A percentile compares a stretch with the other conserved stretches of the same genome.
These are phyloP conservation scores for Diachasma alloeum DNA, from an alignment of 1,140 invertebrate genomes.

Conservation along the genomic window DNA sequence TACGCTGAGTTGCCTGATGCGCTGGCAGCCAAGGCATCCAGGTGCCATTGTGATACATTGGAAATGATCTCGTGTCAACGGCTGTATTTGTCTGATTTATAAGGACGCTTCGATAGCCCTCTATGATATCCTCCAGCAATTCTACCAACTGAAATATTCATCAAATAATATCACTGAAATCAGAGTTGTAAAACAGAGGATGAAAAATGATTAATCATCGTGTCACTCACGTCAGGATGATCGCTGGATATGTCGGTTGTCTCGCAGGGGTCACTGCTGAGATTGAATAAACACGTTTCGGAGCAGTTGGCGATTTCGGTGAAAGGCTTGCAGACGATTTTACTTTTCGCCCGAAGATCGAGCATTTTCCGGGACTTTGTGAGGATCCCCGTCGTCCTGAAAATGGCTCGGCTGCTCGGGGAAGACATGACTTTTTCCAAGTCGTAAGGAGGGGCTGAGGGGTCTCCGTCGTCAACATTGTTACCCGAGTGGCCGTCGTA, in stretches of 20 bases:
- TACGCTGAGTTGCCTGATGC: not conserved
- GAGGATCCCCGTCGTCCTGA: not conserved
- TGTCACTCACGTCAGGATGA: conserved; percentile 42
- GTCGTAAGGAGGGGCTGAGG: conserved; percentile 43
- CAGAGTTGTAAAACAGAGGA: no score
- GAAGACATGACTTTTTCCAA: conserved; percentile 39
- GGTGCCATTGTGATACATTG: conserved; percentile 49
- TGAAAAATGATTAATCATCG: no score
- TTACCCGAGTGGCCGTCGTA: conserved; percentile 46
- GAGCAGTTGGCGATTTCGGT: conserved; percentile 33
- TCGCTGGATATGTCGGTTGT: conserved; percentile 43
- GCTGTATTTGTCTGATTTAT: conserved; percentile 43
- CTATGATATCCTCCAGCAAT: conserved; percentile 44
- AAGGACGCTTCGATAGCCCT: conserved; percentile 42
- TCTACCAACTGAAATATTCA: conserved; percentile 39
- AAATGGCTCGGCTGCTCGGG: conserved; percentile 38
- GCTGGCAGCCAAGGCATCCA: conserved; percentile 60
- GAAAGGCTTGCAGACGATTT: conserved; percentile 37
- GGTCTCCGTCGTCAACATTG: conserved; percentile 28
- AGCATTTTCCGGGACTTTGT: conserved; percentile 14
- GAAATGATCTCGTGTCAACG: conserved; percentile 54
- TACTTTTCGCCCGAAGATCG: conserved; percentile 36
- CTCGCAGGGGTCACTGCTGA: conserved; percentile 56
- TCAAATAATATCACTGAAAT: not conserved
- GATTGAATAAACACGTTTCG: conserved; percentile 52